phyloP scores from a whole-genome alignment of 2,797 vertebrate genomes.

The Betta splendens region DNA sequence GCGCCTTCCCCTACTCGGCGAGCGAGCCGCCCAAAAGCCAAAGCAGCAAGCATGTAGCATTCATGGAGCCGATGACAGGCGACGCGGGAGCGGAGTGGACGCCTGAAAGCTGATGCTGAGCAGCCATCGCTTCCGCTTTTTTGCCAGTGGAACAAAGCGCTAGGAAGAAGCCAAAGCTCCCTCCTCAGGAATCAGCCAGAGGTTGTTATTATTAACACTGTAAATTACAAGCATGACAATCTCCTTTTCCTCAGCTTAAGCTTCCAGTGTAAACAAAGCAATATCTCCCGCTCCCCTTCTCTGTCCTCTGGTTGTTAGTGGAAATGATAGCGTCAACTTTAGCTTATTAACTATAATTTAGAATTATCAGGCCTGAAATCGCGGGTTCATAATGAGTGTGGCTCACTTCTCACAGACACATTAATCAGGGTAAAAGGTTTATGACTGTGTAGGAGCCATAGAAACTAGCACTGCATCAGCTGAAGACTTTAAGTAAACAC shows the following conservation, averaged over 20 bases:
- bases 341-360: constrained; percentile 50
- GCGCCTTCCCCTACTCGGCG: constrained; percentile 78
- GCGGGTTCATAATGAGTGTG: constrained; percentile 36
- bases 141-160: constrained; percentile 44
- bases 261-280: constrained; percentile 22
- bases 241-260: constrained; percentile 37
- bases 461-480: constrained; percentile 5
- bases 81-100: constrained; percentile 76
- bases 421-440: constrained; percentile 55
- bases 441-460: constrained; percentile 15
- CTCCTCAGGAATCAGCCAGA: constrained; percentile 38
- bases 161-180: constrained; percentile 18
- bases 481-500: constrained; percentile 21
- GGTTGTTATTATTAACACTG: constrained; percentile 1
- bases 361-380: constrained; percentile 57
- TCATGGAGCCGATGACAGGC: constrained; percentile 84
- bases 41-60: constrained; percentile 86
- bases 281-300: constrained; percentile 38
- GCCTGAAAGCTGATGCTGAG: constrained; percentile 74
- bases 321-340: constrained; percentile 58
- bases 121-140: constrained; percentile 6
- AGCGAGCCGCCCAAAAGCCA: constrained; percentile 78
- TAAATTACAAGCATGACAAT: constrained; percentile 15
- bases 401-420: constrained; percentile 44
- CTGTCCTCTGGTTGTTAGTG: constrained; percentile 32